These are phyloP conservation scores for Neoarius graeffei DNA, from an alignment of 2,113 vertebrate genomes.

Conservation along the genomic window DNA sequence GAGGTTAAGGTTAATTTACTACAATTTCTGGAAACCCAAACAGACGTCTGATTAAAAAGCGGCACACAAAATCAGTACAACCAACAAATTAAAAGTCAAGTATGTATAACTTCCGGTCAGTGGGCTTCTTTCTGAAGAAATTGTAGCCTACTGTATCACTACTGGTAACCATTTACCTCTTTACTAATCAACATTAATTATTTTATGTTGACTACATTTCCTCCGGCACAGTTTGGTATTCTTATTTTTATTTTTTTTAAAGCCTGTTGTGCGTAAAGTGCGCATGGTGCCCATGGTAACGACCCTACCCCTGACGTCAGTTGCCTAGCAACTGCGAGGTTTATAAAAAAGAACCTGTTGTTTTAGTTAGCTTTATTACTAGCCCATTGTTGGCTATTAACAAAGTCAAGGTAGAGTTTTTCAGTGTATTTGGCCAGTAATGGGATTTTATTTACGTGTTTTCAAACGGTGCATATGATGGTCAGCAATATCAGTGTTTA, in stretches of 20 bases:
- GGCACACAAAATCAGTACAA: background rate
- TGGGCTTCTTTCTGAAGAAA: background rate
- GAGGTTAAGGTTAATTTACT: background rate
- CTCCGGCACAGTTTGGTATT: background rate
- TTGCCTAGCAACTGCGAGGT: constrained; percentile 45
- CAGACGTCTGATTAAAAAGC: background rate
- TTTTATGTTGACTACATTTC: background rate
- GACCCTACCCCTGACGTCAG: constrained; percentile 30
- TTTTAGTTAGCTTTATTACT: background rate
- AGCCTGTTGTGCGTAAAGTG: background rate
- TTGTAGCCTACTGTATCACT: background rate
- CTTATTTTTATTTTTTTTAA: background rate
- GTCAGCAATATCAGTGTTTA: background rate
- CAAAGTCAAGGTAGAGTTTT: background rate
- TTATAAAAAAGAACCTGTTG: background rate
- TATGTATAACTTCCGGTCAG: background rate
- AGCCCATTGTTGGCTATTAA: background rate
- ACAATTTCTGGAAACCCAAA: background rate
- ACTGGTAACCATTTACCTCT: background rate
- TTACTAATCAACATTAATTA: background rate
- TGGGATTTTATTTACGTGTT: background rate
- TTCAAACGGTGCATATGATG: background rate
- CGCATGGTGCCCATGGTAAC: constrained; percentile 51
- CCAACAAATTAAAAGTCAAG: background rate
- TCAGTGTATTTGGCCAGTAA: background rate